Evolutionary conservation across 1,140 invertebrate genomes (phyloP).

Genomic region (Leguminivora glycinivorella): DNA sequence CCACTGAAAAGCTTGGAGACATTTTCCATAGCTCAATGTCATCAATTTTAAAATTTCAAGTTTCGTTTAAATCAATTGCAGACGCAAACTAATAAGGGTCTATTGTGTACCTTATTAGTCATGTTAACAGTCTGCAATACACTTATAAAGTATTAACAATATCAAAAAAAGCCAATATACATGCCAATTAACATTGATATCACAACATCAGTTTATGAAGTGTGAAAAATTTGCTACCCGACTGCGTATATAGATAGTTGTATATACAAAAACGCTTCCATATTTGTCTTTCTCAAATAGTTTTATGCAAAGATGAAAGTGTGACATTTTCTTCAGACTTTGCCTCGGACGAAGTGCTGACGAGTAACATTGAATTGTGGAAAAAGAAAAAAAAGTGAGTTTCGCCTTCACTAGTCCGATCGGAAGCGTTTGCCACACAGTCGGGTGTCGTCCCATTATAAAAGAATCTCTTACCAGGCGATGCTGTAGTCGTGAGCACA

Average conservation of each 20-base stretch:
- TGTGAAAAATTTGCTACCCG: slow-evolving; percentile 9
- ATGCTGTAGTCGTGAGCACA: slow-evolving; percentile 57
- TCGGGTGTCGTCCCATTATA: slow-evolving; percentile 33
- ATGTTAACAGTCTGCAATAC: background rate
- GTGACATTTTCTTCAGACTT: background rate
- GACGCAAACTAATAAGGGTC: background rate
- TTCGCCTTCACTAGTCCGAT: slow-evolving; percentile 5
- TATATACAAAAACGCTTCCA: background rate
- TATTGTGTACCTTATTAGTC: background rate
- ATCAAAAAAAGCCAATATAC: slow-evolving; percentile 7
- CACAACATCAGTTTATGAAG: background rate
- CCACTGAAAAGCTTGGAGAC: no score
- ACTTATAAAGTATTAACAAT: slow-evolving; percentile 7
- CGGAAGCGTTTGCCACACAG: background rate
- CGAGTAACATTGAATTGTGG: background rate
- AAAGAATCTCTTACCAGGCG: slow-evolving; percentile 64
- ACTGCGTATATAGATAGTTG: background rate
- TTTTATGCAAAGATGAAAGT: no score
- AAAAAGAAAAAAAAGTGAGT: background rate
- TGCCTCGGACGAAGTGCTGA: background rate
- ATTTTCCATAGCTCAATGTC: no score
- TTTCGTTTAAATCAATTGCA: background rate
- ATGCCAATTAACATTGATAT: background rate
- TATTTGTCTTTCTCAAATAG: background rate
- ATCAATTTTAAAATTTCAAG: background rate